These are phyloP conservation scores for Choristoneura rosaceana DNA, from an alignment of 2,888 invertebrate species.

Conservation along the genomic window DNA sequence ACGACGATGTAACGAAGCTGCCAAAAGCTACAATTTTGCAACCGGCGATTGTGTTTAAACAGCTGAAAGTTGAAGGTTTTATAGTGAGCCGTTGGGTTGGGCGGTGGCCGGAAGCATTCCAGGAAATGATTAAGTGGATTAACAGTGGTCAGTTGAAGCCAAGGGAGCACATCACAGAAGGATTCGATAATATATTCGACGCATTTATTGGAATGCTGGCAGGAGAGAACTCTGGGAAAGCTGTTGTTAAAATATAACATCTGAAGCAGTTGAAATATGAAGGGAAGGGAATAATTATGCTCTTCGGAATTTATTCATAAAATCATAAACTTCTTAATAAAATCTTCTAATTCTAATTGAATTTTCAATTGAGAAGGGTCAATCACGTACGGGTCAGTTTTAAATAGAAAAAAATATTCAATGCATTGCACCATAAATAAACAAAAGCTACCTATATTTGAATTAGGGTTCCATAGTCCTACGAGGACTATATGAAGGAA, in stretches of 20 bases:
- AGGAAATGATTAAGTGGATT: slow-evolving; percentile 83
- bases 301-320: too few species aligned
- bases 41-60: slow-evolving; percentile 73
- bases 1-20: slow-evolving; percentile 54
- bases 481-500: too few species aligned
- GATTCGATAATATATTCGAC: slow-evolving; percentile 83
- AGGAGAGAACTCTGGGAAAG: slow-evolving; percentile 89
- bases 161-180: slow-evolving; percentile 87
- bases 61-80: slow-evolving; percentile 86
- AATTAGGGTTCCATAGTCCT: too few species aligned
- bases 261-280: too few species aligned
- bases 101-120: slow-evolving; percentile 81
- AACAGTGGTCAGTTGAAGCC: slow-evolving; percentile 86
- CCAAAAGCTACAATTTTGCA: slow-evolving; percentile 77
- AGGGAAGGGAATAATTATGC: too few species aligned
- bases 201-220: slow-evolving; percentile 14
- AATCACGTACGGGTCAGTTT: too few species aligned
- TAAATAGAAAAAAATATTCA: too few species aligned
- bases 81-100: slow-evolving; percentile 70
- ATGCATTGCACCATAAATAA: too few species aligned
- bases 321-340: too few species aligned
- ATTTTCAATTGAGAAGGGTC: too few species aligned
- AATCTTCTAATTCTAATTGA: too few species aligned
- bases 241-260: slow-evolving; percentile 85
- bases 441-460: too few species aligned